Percentiles rank a stretch among this genome's conserved stretches.
Conservation (phyloP, 2,888 invertebrate species). For the Pandemis cinnamomeana region DNA sequence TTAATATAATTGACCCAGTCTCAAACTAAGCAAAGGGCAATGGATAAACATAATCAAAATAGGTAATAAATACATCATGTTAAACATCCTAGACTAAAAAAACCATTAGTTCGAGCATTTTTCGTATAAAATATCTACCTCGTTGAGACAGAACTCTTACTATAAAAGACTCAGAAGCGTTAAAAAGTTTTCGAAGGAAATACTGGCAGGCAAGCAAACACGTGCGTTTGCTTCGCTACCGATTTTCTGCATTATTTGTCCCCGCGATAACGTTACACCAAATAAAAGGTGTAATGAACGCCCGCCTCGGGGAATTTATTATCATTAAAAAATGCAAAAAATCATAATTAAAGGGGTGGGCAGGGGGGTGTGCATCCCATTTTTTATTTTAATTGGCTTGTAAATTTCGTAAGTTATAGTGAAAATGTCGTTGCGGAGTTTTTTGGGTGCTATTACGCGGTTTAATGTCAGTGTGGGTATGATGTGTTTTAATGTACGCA, state of each 20-base stretch:
- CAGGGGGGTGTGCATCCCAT: constrained; percentile 72
- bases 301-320: constrained; percentile 74
- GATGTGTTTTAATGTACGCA: not conserved
- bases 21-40: no score
- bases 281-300: constrained; percentile 58
- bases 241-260: constrained; percentile 30
- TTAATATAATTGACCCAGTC: no score
- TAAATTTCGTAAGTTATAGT: constrained; percentile 82
- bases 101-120: no score
- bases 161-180: not conserved
- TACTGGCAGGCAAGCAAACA: not conserved
- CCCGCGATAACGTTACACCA: constrained; percentile 42
- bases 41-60: no score
- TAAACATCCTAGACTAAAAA: no score
- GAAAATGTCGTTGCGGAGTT: constrained; percentile 42
- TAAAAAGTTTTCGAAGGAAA: not conserved
- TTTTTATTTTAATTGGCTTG: constrained; percentile 83
- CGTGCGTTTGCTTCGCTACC: not conserved
- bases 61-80: no score
- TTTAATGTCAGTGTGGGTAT: constrained; percentile 14
- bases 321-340: constrained; percentile 83
- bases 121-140: no score
- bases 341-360: constrained; percentile 81
- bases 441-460: constrained; percentile 36
- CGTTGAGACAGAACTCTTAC: no score